A percentile compares a stretch with the other conserved stretches of the same genome.
These are phyloP conservation scores for Zelleria hepariella DNA, from an alignment of 2,888 invertebrate genomes.

Conservation along the genomic window DNA sequence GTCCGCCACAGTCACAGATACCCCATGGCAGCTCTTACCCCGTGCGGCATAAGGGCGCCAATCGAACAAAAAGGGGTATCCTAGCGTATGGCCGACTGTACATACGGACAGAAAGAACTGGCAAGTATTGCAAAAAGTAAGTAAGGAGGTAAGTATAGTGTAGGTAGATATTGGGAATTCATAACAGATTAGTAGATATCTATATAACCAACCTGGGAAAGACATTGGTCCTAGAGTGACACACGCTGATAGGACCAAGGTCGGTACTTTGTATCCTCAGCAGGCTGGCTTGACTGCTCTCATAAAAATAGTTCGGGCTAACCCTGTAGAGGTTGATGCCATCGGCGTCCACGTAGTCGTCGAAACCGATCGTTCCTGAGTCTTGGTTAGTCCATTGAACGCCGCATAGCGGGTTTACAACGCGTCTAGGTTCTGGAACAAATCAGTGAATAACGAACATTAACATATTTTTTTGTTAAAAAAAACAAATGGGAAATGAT, in stretches of 20 bases:
- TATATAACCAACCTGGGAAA: slow-evolving; percentile 15
- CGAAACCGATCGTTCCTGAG: slow-evolving; percentile 36
- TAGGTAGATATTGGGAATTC: too few species aligned
- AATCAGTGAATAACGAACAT: neutral
- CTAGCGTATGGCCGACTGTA: too few species aligned
- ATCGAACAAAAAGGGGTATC: too few species aligned
- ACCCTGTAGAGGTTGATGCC: slow-evolving; percentile 72
- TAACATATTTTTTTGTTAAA: too few species aligned
- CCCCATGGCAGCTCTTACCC: too few species aligned
- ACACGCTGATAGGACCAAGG: slow-evolving; percentile 61
- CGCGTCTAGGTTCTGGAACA: slow-evolving; percentile 60
- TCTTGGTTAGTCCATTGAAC: slow-evolving; percentile 38
- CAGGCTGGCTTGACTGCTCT: slow-evolving; percentile 36
- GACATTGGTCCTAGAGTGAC: slow-evolving; percentile 59
- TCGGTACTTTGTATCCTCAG: slow-evolving; percentile 59
- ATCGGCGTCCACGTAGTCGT: slow-evolving; percentile 68
- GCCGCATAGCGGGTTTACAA: slow-evolving; percentile 66
- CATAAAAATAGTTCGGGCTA: slow-evolving; percentile 74
- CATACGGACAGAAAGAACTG: too few species aligned
- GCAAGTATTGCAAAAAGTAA: too few species aligned
- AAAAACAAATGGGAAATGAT: too few species aligned
- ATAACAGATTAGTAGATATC: too few species aligned
- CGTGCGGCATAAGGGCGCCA: too few species aligned
- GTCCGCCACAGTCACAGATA: too few species aligned
- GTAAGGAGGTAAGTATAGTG: too few species aligned